phyloP scores from a whole-genome alignment of 2,888 invertebrate species.

The Vanessa cardui region DNA sequence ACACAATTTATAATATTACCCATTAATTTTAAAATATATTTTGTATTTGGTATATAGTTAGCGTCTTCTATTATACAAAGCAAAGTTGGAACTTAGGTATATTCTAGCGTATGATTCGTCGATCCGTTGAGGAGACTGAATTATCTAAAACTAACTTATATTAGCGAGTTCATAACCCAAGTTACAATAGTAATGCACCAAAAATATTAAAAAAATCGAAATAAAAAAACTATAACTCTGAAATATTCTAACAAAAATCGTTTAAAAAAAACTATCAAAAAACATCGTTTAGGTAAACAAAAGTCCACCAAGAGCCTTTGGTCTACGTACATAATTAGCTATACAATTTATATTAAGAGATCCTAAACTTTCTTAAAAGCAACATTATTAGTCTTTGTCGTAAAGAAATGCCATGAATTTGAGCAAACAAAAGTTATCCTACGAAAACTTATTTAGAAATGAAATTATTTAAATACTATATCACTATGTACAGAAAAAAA shows the following conservation, averaged over 20 bases:
- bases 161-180: conserved; percentile 68
- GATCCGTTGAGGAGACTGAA: conserved; percentile 65
- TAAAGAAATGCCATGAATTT: conserved; percentile 79
- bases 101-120: conserved; percentile 82
- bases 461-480: conserved; percentile 30
- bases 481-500: conserved; percentile 30
- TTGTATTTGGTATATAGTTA: conserved; percentile 69
- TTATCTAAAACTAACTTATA: conserved; percentile 49
- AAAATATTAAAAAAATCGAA: conserved; percentile 49
- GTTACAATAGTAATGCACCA: conserved; percentile 47
- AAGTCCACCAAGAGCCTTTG: conserved; percentile 61
- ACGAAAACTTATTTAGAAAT: conserved; percentile 30
- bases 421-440: conserved; percentile 72
- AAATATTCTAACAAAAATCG: conserved; percentile 44
- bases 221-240: conserved; percentile 51
- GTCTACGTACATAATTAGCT: conserved; percentile 43
- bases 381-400: conserved; percentile 58
- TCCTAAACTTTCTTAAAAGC: conserved; percentile 58
- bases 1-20: conserved; percentile 31
- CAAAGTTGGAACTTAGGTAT: conserved; percentile 77
- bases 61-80: conserved; percentile 73
- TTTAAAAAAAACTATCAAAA: conserved; percentile 42
- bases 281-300: conserved; percentile 55
- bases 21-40: conserved; percentile 37
- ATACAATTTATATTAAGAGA: conserved; percentile 53